These are phyloP conservation scores for Ammodytes marinus DNA, from an alignment of 2,113 vertebrate species.

Conservation along the genomic window DNA sequence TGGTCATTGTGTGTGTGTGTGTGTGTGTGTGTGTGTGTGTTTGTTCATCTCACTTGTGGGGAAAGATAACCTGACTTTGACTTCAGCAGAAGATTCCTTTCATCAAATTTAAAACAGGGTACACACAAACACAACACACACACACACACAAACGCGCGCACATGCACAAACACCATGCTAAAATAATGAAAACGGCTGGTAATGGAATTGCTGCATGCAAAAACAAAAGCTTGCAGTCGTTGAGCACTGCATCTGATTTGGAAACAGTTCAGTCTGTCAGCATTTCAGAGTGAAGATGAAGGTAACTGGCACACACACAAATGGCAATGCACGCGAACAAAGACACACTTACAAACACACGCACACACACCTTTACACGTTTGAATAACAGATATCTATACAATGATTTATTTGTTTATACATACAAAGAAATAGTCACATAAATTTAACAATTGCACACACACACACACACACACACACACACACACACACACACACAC, in stretches of 20 bases:
- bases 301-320: constrained; percentile 62
- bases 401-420: constrained; percentile 13
- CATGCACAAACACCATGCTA: constrained; percentile 65
- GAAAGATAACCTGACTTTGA: constrained; percentile 80
- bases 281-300: constrained; percentile 71
- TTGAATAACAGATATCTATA: constrained; percentile 19
- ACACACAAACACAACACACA: constrained; percentile 33
- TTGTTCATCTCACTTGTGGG: constrained; percentile 34
- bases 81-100: constrained; percentile 76
- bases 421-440: neutral
- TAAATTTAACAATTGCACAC: neutral
- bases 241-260: constrained; percentile 76
- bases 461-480: neutral
- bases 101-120: constrained; percentile 82
- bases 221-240: constrained; percentile 76
- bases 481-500: neutral
- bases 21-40: constrained; percentile 27
- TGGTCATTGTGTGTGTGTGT: constrained; percentile 35
- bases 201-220: constrained; percentile 85
- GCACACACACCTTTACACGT: neutral
- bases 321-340: constrained; percentile 22
- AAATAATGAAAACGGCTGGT: constrained; percentile 84
- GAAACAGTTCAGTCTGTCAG: constrained; percentile 78
- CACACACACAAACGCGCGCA: constrained; percentile 33
- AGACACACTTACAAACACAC: constrained; percentile 13